These are phyloP conservation scores for Cynopterus sphinx DNA, from an alignment of 2,797 vertebrate genomes.

Conservation along the genomic window DNA sequence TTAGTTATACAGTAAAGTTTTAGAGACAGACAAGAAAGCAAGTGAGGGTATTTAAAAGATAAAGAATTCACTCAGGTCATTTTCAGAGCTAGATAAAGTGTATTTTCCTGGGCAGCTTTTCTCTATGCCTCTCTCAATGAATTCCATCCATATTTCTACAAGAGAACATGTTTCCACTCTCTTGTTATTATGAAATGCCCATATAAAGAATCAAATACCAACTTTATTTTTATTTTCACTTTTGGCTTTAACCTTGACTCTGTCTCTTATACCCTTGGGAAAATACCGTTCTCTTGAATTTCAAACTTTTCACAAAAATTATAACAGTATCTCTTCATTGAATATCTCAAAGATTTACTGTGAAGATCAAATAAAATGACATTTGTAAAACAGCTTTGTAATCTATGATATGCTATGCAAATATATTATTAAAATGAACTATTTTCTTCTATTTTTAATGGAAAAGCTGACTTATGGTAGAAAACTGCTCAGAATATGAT, in stretches of 20 bases:
- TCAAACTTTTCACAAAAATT: conserved; percentile 40
- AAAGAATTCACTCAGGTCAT: not conserved
- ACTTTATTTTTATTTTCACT: not conserved
- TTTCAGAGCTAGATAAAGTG: not conserved
- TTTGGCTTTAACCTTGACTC: conserved; percentile 25
- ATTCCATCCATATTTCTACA: not conserved
- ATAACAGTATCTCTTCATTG: not conserved
- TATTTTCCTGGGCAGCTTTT: not conserved
- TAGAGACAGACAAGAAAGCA: not conserved
- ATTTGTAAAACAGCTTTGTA: not conserved
- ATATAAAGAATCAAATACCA: not conserved
- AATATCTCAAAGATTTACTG: not conserved
- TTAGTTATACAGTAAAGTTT: not conserved
- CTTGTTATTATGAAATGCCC: not conserved
- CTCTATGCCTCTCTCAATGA: conserved; percentile 1
- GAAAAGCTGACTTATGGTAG: not conserved
- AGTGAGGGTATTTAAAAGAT: not conserved
- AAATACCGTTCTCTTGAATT: conserved; percentile 11
- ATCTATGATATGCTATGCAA: not conserved
- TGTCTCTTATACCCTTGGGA: not conserved
- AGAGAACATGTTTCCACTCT: not conserved
- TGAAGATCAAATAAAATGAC: conserved; percentile 11
- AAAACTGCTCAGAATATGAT: not conserved
- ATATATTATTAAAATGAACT: not conserved
- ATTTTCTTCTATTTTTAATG: not conserved